phyloP scores from a whole-genome alignment of 2,888 invertebrate genomes.

The Calameuta idolon region DNA sequence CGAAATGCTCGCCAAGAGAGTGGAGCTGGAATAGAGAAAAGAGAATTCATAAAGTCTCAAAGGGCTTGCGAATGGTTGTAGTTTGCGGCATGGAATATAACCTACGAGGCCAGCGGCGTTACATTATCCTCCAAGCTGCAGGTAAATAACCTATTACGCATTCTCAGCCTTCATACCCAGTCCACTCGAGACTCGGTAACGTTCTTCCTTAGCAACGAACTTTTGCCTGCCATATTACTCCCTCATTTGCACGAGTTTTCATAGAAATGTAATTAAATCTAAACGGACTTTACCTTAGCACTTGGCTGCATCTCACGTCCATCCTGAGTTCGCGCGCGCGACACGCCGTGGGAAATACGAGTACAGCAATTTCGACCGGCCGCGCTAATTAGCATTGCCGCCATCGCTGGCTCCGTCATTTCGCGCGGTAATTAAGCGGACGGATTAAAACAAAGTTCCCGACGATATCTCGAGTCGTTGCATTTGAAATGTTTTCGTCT shows the following conservation, averaged over 20 bases:
- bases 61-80: too few species aligned
- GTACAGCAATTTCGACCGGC: conserved; percentile 38
- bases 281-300: conserved; percentile 40
- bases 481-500: neutral
- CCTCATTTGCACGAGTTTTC: conserved; percentile 48
- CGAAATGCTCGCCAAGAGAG: too few species aligned
- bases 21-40: too few species aligned
- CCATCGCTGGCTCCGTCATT: conserved; percentile 13
- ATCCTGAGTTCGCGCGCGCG: neutral
- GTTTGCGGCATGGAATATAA: too few species aligned
- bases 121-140: conserved; percentile 19
- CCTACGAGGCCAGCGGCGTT: conserved; percentile 7
- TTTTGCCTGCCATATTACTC: conserved; percentile 39
- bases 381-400: conserved; percentile 48
- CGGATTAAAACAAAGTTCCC: neutral
- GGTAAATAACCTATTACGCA: conserved; percentile 60
- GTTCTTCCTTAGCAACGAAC: neutral
- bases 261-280: conserved; percentile 57
- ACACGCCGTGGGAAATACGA: conserved; percentile 39
- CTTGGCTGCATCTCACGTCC: conserved; percentile 1
- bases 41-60: too few species aligned
- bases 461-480: too few species aligned
- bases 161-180: conserved; percentile 34
- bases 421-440: conserved; percentile 2
- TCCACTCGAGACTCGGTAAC: neutral